Evolutionary conservation across 2,113 vertebrate genomes (phyloP).

Genomic region (Oostethus manadensis): DNA sequence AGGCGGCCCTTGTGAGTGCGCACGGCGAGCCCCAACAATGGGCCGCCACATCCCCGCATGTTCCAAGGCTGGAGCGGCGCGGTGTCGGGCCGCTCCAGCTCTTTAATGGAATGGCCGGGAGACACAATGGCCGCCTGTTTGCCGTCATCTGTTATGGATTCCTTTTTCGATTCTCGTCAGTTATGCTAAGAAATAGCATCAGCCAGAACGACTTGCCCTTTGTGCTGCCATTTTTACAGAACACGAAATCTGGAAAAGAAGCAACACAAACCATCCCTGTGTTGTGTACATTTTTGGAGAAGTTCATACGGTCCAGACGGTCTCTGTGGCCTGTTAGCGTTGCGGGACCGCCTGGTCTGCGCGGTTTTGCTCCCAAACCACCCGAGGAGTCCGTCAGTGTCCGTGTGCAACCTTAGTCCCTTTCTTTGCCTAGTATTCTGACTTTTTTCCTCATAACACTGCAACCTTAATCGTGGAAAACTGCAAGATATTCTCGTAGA

Average conservation of each 20-base stretch:
- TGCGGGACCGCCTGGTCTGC: too few relatives aligned
- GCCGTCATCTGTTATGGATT: slow-evolving; percentile 22
- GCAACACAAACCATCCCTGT: neutral
- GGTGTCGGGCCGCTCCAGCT: slow-evolving; percentile 57
- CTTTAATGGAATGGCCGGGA: slow-evolving; percentile 59
- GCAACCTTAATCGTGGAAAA: too few relatives aligned
- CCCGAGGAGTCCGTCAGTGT: too few relatives aligned
- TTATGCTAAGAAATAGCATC: neutral
- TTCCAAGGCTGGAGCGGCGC: slow-evolving; percentile 69
- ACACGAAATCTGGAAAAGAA: slow-evolving; percentile 1
- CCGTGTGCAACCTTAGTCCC: too few relatives aligned
- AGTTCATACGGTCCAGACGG: too few relatives aligned
- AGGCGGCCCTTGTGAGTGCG: slow-evolving; percentile 74
- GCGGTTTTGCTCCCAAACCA: too few relatives aligned
- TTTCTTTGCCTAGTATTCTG: too few relatives aligned
- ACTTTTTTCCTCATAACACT: too few relatives aligned
- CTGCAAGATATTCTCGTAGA: too few relatives aligned
- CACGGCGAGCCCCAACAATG: slow-evolving; percentile 68
- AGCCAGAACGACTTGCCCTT: neutral
- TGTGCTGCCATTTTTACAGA: too few relatives aligned
- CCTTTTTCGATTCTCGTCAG: neutral
- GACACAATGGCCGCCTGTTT: slow-evolving; percentile 60
- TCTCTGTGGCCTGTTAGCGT: too few relatives aligned
- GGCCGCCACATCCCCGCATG: slow-evolving; percentile 71
- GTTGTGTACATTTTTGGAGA: slow-evolving; percentile 82